Evolutionary conservation across 1,140 invertebrate species (phyloP).

Genomic region (Dendrolimus punctatus): DNA sequence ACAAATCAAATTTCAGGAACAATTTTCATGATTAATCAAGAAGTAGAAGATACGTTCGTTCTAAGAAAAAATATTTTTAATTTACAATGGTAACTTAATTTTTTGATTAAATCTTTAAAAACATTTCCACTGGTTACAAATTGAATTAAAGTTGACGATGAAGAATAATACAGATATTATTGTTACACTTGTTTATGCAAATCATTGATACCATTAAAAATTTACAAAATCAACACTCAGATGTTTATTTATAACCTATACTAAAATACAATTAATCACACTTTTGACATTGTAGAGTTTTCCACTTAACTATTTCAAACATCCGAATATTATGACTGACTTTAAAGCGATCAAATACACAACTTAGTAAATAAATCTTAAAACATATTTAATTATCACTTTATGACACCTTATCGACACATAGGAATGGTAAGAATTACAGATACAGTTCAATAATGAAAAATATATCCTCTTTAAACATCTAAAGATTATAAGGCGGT

Average conservation of each 20-base stretch:
- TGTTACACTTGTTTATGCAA: slow-evolving; percentile 33
- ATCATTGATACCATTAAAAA: slow-evolving; percentile 50
- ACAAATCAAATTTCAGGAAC: too few relatives aligned
- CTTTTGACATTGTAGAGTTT: slow-evolving; percentile 69
- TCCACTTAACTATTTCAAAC: slow-evolving; percentile 59
- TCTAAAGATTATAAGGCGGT: slow-evolving; percentile 71
- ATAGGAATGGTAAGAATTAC: slow-evolving; percentile 64
- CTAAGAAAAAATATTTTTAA: too few relatives aligned
- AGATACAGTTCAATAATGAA: slow-evolving; percentile 44
- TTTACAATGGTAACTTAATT: too few relatives aligned
- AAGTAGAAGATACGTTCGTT: too few relatives aligned
- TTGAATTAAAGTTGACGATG: background rate
- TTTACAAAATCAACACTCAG: slow-evolving; percentile 55
- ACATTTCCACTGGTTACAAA: too few relatives aligned
- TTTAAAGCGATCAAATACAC: slow-evolving; percentile 52
- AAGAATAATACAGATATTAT: slow-evolving; percentile 6
- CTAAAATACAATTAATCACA: slow-evolving; percentile 65
- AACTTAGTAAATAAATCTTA: slow-evolving; percentile 47
- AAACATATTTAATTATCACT: slow-evolving; percentile 43
- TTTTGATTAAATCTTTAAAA: too few relatives aligned
- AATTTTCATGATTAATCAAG: too few relatives aligned
- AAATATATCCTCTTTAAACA: slow-evolving; percentile 61
- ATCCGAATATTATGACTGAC: slow-evolving; percentile 54
- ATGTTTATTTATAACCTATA: slow-evolving; percentile 41
- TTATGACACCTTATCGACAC: slow-evolving; percentile 61